These are phyloP conservation scores for Nasonia longicornis DNA, from an alignment of 1,140 invertebrate species.

Conservation along the genomic window DNA sequence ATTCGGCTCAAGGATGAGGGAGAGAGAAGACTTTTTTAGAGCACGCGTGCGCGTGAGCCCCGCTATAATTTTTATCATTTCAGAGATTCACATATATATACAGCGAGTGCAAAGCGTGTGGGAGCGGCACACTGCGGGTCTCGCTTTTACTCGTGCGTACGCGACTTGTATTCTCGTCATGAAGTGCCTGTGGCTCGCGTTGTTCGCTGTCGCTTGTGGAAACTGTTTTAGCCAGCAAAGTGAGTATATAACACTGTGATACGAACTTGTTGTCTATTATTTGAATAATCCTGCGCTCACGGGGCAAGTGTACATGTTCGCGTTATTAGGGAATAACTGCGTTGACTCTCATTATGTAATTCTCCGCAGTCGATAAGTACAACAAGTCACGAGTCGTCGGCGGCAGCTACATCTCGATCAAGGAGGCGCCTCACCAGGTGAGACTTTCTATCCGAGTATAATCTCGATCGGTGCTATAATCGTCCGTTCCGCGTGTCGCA, in stretches of 20 bases:
- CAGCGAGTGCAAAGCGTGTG: neutral
- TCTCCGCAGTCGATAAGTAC: neutral
- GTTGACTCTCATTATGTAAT: neutral
- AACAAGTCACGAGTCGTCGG: neutral
- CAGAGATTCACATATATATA: neutral
- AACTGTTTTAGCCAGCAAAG: neutral
- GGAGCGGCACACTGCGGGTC: neutral
- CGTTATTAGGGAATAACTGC: neutral
- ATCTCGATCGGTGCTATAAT: neutral
- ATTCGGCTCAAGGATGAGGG: neutral
- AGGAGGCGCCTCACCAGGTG: neutral
- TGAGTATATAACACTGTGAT: neutral
- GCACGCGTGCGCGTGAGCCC: neutral
- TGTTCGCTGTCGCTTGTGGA: neutral
- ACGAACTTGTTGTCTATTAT: neutral
- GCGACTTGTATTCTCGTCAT: neutral
- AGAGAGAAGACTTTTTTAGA: neutral
- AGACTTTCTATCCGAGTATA: neutral
- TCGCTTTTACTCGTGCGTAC: neutral
- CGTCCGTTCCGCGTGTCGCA: neutral
- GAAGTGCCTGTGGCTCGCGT: neutral
- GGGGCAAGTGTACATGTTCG: neutral
- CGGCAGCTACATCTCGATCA: neutral
- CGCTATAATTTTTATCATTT: conserved; percentile 18
- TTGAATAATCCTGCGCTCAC: neutral